Evolutionary conservation across 1,140 invertebrate species (phyloP).

Genomic region (Neotoxoptera formosana): DNA sequence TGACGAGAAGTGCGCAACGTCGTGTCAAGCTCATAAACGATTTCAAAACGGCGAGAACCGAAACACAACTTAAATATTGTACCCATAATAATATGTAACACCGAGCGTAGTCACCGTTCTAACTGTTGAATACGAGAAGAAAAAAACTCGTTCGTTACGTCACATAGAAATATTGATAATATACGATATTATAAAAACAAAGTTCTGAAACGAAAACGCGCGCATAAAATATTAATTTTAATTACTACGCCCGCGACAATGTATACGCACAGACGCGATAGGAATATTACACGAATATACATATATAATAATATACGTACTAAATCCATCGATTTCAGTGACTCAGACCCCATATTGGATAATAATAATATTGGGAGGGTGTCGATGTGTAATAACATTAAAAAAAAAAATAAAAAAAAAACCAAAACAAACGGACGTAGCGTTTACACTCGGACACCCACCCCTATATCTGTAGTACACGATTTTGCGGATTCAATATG

Average conservation of each 20-base stretch:
- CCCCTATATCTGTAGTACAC: not conserved
- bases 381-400: constrained; percentile 22
- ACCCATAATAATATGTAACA: not conserved
- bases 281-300: not conserved
- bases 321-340: constrained; percentile 26
- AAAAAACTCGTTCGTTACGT: not conserved
- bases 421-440: constrained; percentile 4
- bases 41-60: not conserved
- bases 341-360: not conserved
- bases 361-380: not conserved
- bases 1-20: not conserved
- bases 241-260: not conserved
- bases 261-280: not conserved
- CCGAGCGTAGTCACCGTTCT: too few species aligned
- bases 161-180: not conserved
- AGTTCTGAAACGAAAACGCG: not conserved
- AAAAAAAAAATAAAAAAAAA: not conserved
- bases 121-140: not conserved
- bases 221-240: not conserved
- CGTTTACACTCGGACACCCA: constrained; percentile 33
- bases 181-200: not conserved
- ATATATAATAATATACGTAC: not conserved
- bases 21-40: not conserved
- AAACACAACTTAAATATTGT: not conserved
- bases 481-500: not conserved